Evolutionary conservation across 2,113 vertebrate species (phyloP).

Genomic region (Cyprinodon variegatus): DNA sequence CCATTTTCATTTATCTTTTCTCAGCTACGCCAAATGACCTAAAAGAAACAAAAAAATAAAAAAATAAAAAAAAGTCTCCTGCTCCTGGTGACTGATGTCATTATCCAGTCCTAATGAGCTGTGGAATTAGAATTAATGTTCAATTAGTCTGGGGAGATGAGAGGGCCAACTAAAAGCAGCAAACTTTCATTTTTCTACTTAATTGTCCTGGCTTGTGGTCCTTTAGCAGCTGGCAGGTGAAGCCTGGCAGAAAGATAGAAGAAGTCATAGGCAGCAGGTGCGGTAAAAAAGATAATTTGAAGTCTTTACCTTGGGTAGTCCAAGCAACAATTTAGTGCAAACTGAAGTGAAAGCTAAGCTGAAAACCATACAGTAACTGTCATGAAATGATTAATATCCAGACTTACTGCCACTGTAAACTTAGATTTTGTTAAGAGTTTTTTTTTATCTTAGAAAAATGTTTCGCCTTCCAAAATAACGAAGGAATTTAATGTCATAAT

Average conservation of each 20-base stretch:
- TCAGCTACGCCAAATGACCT: constrained; percentile 35
- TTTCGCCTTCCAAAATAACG: too few relatives aligned
- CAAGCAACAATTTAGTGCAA: constrained; percentile 12
- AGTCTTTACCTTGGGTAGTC: constrained; percentile 7
- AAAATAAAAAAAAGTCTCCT: constrained; percentile 21
- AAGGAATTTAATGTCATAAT: background rate
- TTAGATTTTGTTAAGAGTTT: constrained; percentile 9
- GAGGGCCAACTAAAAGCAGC: constrained; percentile 41
- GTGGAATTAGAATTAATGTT: constrained; percentile 60
- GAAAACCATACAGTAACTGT: background rate
- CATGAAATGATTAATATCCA: background rate
- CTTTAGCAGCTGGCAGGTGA: constrained; percentile 55
- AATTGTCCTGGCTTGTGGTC: constrained; percentile 73
- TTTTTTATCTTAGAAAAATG: too few relatives aligned
- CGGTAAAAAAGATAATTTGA: background rate
- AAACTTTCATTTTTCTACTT: constrained; percentile 50
- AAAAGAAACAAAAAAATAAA: background rate
- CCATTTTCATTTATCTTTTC: constrained; percentile 49
- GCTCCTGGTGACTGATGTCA: constrained; percentile 62
- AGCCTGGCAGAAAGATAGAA: constrained; percentile 41
- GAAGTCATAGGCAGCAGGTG: constrained; percentile 54
- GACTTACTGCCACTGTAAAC: background rate
- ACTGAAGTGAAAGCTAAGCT: constrained; percentile 13
- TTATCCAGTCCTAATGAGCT: constrained; percentile 47
- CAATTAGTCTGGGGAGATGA: constrained; percentile 51